These are phyloP conservation scores for Girardia tigrina DNA, from an alignment of 2,888 invertebrate genomes.

Conservation along the genomic window DNA sequence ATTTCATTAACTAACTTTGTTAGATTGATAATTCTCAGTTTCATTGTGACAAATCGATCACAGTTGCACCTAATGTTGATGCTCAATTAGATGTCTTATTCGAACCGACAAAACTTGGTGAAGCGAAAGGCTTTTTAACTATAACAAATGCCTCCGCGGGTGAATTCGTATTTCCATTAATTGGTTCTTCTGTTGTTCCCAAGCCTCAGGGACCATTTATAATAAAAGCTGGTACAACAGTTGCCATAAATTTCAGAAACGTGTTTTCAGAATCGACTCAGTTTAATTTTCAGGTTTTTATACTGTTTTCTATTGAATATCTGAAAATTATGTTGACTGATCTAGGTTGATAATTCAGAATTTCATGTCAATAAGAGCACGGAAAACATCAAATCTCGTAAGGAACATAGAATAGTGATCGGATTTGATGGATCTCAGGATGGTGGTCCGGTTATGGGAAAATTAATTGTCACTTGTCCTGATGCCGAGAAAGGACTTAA, in stretches of 20 bases:
- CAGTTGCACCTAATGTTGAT: constrained; percentile 49
- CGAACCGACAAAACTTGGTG: constrained; percentile 49
- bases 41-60: constrained; percentile 48
- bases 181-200: constrained; percentile 51
- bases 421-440: constrained; percentile 49
- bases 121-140: constrained; percentile 44
- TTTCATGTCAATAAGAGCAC: constrained; percentile 49
- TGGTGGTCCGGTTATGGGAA: constrained; percentile 46
- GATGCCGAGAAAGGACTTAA: constrained; percentile 45
- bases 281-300: constrained; percentile 41
- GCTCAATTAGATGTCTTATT: constrained; percentile 49
- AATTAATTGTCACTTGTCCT: constrained; percentile 47
- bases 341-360: constrained; percentile 50
- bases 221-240: constrained; percentile 48
- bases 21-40: constrained; percentile 49
- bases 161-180: constrained; percentile 51
- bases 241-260: constrained; percentile 52
- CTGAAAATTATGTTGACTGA: neutral
- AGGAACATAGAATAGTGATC: constrained; percentile 48
- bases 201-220: constrained; percentile 54
- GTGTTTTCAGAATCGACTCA: constrained; percentile 49
- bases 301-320: neutral
- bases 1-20: neutral
- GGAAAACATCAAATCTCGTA: constrained; percentile 50
- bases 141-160: constrained; percentile 46